Base-by-base conservation (phyloP, 2,113 vertebrate genomes). In the Pagrus major region DNA sequence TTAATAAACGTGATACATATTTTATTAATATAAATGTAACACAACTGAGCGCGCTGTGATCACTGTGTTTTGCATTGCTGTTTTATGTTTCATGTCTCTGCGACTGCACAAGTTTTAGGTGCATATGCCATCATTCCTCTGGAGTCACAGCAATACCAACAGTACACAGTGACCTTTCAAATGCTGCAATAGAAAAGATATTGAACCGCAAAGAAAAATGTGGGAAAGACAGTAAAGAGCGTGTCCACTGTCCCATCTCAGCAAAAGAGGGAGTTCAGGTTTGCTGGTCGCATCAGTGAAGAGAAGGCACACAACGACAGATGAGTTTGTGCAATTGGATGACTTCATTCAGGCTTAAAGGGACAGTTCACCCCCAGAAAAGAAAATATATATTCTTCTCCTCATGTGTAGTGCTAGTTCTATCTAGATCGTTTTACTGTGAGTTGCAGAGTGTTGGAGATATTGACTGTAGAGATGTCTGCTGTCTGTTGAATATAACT, bases 91-190 rank as follows among this genome's bases (percentile, higher is more conserved):
- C 10, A 56, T 61, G 33, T 72, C 31, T 68, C 16, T 49, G 78
- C 9, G 71, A 46, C 33, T 20, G 20, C 21, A 25, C 23, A 14
- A 58, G 31, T 73, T 76, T 74, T 18, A 65, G 20, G 9, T 60
- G 55, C 21, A 39, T 23, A 60, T 68, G 55, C 47, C 35, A 39
- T 71, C 21, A 52, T 71, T 86, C n/a, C 55, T 18, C 33, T 75
- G 77, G 49, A 65, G 27, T 49, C 44, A 29, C 25, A 70, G 51
- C 20, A 72, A 61, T 47, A 41, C 46, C 33, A 65, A 58, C 29
- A 56, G 27, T n/a, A 60, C 58, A 58, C 51, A 56, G 33, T 84
- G 73, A 83, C 66, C 76, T 87, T 85, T 88, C 15, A 37, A 67
- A 82, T 58, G 59, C 54, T 65, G 73, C 41, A 75, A 70, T 5